Evolutionary conservation across 2,113 vertebrate genomes (phyloP).

Genomic region (Petrocephalus zakoni): DNA sequence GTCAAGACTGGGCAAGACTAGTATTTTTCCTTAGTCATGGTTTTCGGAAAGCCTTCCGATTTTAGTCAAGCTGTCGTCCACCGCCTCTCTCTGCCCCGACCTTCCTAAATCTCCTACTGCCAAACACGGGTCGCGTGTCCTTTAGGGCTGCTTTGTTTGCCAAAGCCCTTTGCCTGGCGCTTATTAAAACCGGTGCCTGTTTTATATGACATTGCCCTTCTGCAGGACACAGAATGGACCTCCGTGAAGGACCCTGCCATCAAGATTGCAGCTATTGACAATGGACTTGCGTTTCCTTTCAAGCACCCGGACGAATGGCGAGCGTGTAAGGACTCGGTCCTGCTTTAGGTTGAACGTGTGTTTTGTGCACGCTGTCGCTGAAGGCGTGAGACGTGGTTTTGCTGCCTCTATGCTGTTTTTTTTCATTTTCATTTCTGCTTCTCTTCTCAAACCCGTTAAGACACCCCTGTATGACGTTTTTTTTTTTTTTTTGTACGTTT

Average conservation of each 20-base stretch:
- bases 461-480: neutral
- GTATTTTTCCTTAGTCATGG: neutral
- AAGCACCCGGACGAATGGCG: constrained; percentile 98
- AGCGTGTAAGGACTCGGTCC: constrained; percentile 65
- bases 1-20: neutral
- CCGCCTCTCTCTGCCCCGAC: neutral
- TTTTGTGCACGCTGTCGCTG: neutral
- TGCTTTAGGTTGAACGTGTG: neutral
- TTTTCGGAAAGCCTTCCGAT: neutral
- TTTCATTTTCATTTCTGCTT: neutral
- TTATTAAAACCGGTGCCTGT: neutral
- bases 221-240: constrained; percentile 68
- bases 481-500: neutral
- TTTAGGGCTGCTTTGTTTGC: neutral
- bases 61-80: neutral
- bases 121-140: neutral
- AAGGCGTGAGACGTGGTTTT: neutral
- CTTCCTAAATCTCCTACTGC: neutral
- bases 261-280: constrained; percentile 94
- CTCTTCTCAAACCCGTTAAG: neutral
- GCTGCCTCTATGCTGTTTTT: neutral
- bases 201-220: accelerated
- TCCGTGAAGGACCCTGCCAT: constrained; percentile 62
- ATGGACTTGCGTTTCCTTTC: constrained; percentile 93
- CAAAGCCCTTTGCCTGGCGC: neutral